phyloP scores from a whole-genome alignment of 2,113 vertebrate species.

The Rafetus swinhoei region DNA sequence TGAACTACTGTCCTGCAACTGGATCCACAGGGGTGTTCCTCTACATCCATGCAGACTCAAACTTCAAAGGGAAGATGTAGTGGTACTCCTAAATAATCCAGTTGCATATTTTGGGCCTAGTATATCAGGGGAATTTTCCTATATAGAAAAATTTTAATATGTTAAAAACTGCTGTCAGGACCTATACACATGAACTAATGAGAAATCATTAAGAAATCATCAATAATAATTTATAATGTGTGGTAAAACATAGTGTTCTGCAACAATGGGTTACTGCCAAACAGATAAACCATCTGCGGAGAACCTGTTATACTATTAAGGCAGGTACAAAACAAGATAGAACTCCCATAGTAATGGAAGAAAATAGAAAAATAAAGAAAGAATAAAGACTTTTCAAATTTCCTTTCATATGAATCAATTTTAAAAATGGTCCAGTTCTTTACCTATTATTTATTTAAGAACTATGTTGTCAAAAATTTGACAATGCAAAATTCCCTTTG shows the following conservation, averaged over 20 bases:
- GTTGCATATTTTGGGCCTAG: fast-evolving
- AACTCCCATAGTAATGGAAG: not conserved
- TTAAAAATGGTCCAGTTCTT: conserved; percentile 25
- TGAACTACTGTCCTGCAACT: not conserved
- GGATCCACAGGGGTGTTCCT: not conserved
- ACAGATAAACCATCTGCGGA: not conserved
- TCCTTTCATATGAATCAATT: not conserved
- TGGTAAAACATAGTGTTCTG: fast-evolving
- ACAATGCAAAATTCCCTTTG: conserved; percentile 34
- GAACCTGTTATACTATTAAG: not conserved
- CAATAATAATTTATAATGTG: not conserved
- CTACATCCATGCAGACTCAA: not conserved
- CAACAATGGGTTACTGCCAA: not conserved
- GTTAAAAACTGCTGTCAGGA: conserved; percentile 1
- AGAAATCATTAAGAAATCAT: not conserved
- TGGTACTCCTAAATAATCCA: not conserved
- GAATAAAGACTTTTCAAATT: not conserved
- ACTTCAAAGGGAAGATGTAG: not conserved
- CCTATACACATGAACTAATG: fast-evolving
- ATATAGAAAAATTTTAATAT: not conserved
- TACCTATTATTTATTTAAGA: conserved; percentile 34
- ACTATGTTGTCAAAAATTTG: conserved; percentile 13
- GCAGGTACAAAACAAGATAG: conserved; percentile 11
- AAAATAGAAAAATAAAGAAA: conserved; percentile 7
- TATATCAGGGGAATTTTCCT: not conserved